Evolutionary conservation across 2,113 vertebrate species (phyloP).

Genomic region (Phalacrocorax brasilianus): DNA sequence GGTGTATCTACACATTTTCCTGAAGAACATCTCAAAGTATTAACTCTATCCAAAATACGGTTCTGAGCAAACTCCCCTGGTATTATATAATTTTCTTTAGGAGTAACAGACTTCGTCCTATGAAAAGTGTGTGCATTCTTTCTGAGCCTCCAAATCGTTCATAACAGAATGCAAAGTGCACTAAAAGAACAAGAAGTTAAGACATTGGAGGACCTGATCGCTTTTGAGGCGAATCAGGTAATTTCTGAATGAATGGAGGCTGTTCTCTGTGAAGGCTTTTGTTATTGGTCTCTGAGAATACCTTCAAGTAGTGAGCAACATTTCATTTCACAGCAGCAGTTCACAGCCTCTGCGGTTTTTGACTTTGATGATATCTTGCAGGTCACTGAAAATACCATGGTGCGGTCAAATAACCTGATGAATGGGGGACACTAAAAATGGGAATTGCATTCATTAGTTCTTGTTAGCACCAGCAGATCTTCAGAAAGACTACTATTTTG

Average conservation of each 20-base stretch:
- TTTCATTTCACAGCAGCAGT: neutral
- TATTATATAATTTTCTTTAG: neutral
- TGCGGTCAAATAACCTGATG: slow-evolving; percentile 24
- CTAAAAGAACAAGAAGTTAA: neutral
- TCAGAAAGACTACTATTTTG: neutral
- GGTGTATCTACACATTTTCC: neutral
- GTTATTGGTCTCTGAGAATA: neutral
- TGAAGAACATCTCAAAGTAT: neutral
- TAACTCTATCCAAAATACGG: neutral
- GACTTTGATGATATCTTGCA: neutral
- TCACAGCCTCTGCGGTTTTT: neutral
- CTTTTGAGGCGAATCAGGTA: neutral
- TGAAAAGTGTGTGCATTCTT: neutral
- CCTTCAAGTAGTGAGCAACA: neutral
- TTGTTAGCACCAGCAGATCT: neutral
- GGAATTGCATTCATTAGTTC: slow-evolving; percentile 18
- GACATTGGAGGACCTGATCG: neutral
- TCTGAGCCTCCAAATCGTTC: neutral
- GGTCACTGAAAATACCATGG: neutral
- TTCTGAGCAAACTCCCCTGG: neutral
- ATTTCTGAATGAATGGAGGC: neutral
- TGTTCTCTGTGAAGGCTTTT: neutral
- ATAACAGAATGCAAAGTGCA: neutral
- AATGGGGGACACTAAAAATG: neutral
- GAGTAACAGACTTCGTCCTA: neutral